Base-by-base conservation (phyloP, 2,888 invertebrate species). In the Scaptomyza reducta region DNA sequence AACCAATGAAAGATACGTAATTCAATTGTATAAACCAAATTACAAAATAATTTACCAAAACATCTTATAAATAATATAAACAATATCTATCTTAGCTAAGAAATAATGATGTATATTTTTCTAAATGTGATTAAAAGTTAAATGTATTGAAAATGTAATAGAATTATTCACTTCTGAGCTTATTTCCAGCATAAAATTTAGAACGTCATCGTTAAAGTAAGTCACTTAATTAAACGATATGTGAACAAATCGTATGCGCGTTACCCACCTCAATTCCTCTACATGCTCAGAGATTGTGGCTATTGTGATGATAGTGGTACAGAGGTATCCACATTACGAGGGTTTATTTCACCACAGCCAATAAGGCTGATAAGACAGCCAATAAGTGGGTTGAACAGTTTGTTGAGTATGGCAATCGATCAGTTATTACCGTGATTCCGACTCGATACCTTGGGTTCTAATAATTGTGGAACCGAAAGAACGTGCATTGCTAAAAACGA, bases 61-160 rank as follows among this genome's bases (percentile, higher is more conserved):
- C 47, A 45, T 75, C 65, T 61, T 70, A 38, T 64, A 74, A 79
- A 79, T 74, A 75, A 75, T 75, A 51, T 68, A 22, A 63, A 47
- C 54, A 66, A 61, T 53, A 54, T 71, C 45, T 65, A 59, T 10
- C 47, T 64, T 51, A 47, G 38, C 22, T 87, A 79, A 76, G 64
- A 45, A 53, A 69, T 85, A 85, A 79, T 56, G 53, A 27, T 82
- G 82, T 82, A 86, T 80, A 88, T 83, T 83, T 87, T 79, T 77
- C 55, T 83, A 83, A 86, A 86, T 86, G 88, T 87, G 87, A 87
- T 88, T 81, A 87, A 81, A 87, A 33, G 41, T 54, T 46, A 62
- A 61, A 22, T 67, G 0, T 73, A 60, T 50, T 40, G 2, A 42
- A 22, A 11, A 16, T 50, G 3, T 44, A 6, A 1, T 0, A 3